Percentiles rank a stretch among this genome's conserved stretches.
Evolutionary conservation across 2,113 vertebrate species (phyloP).

Genomic region (Bucco capensis): DNA sequence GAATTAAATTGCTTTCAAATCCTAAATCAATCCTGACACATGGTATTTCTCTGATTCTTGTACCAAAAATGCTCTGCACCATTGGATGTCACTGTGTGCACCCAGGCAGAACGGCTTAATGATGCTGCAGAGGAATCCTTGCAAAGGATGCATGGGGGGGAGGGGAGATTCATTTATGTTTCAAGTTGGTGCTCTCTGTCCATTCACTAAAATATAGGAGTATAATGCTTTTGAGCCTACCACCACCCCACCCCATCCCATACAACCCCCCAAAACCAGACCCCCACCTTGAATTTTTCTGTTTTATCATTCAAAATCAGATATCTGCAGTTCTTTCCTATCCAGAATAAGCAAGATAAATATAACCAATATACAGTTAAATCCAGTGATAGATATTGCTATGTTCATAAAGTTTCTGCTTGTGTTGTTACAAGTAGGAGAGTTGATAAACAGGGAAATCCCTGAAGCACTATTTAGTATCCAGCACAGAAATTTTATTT

Average conservation of each 20-base stretch:
- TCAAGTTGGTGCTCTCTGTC: not conserved
- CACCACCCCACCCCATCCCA: too few species aligned
- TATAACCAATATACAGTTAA: not conserved
- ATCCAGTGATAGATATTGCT: not conserved
- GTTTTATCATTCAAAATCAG: not conserved
- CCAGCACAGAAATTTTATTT: constrained; percentile 11
- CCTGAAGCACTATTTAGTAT: not conserved
- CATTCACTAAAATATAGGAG: not conserved
- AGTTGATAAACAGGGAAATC: constrained; percentile 3
- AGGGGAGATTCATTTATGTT: not conserved
- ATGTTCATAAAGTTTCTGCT: not conserved
- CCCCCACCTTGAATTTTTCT: not conserved
- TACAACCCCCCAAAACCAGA: not conserved
- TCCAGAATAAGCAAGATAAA: not conserved
- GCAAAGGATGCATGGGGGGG: not conserved
- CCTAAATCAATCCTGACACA: not conserved
- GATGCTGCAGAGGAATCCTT: not conserved
- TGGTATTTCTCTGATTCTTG: not conserved
- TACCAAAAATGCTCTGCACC: not conserved
- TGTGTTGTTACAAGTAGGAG: not conserved
- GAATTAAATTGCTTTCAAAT: not conserved
- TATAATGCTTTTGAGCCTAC: not conserved
- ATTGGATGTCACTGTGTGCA: constrained; percentile 47
- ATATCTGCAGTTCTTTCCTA: not conserved
- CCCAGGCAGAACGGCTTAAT: not conserved